Base-by-base conservation (phyloP, 64 coral and sea anemone species). In the Hydrozoanthus tunicans region DNA sequence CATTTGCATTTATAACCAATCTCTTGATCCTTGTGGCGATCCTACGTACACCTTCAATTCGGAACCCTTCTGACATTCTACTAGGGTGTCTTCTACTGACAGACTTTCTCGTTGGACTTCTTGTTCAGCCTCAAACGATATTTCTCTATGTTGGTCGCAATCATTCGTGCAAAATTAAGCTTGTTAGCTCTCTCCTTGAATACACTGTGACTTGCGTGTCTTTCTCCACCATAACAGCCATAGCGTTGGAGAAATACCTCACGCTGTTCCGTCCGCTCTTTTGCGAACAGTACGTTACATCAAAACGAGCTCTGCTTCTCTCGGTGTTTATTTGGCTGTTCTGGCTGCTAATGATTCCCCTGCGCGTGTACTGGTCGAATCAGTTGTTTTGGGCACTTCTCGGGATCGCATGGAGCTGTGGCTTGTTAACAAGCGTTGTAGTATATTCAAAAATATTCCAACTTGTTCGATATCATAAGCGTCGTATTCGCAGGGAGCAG, bases 401-500 rank as follows among this genome's bases (percentile, higher is more conserved):
- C 52, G 84, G 69, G 32, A 58, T 88, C 23, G 70, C 70, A 9
- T 88, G 84, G 84, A 67, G 84, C 7, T 57, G 9, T 61, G 67
- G 84, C 17, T 15, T 60, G 24, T 5, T 88, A 51, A 88, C 54
- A 51, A 74, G 69, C 55, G 4, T 9, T 10, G 52, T 55, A 88
- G n/a, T 88, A 11, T 88, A 88, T 88, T 24, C 26, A n/a, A 74
- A 88, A 59, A 88, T 88, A 88, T 61, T 74, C 69, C 57, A 5
- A 13, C 84, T 88, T 7, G 15, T 88, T 58, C 84, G 15, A 51
- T 43, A 74, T 73, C 84, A 88, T 32, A 70, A 75, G 12, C 69
- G 57, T 8, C 69, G 56, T 56, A 88, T 88, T 75, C 69, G 84
- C 68, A 74, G 20, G 12, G 56, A 88, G 43, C 84, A 75, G n/a